A percentile compares a stretch with the other conserved stretches of the same genome.
phyloP scores from a whole-genome alignment of 2,888 invertebrate species.

The Eucera pruinosa region DNA sequence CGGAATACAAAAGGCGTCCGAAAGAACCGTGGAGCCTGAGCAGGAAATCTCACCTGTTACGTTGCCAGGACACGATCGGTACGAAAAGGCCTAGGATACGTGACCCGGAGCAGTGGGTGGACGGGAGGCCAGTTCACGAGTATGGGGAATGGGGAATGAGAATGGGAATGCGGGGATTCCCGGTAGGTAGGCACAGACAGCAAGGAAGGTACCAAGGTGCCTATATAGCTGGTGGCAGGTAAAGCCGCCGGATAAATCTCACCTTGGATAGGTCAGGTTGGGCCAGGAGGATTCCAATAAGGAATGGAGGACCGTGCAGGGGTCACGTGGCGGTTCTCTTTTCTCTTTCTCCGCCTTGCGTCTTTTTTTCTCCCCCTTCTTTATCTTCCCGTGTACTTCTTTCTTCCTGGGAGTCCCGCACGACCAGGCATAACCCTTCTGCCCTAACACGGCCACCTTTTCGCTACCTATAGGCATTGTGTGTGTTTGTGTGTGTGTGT shows the following conservation, averaged over 20 bases:
- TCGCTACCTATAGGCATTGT: not conserved
- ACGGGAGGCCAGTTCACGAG: slow-evolving; percentile 40
- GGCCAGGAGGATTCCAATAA: slow-evolving; percentile 77
- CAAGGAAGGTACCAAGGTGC: slow-evolving; percentile 56
- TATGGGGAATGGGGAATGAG: slow-evolving; percentile 63
- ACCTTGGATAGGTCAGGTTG: slow-evolving; percentile 82
- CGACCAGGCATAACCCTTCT: slow-evolving; percentile 67
- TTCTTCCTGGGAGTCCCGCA: slow-evolving; percentile 47
- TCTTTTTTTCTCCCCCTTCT: slow-evolving; percentile 24
- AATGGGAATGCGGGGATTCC: slow-evolving; percentile 67
- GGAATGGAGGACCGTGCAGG: slow-evolving; percentile 71
- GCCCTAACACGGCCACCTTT: slow-evolving; percentile 57
- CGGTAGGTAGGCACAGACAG: slow-evolving; percentile 61
- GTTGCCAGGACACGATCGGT: slow-evolving; percentile 44
- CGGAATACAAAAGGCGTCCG: slow-evolving; percentile 5
- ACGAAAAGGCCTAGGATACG: slow-evolving; percentile 60
- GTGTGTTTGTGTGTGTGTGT: slow-evolving; percentile 47
- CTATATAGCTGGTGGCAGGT: slow-evolving; percentile 75
- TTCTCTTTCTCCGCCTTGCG: slow-evolving; percentile 50
- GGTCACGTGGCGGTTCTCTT: slow-evolving; percentile 74
- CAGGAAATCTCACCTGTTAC: slow-evolving; percentile 68
- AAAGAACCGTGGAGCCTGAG: not conserved
- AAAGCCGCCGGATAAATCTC: slow-evolving; percentile 80
- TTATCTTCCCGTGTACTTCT: slow-evolving; percentile 47
- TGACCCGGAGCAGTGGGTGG: slow-evolving; percentile 58